These are phyloP conservation scores for Corythaixoides concolor DNA, from an alignment of 2,113 vertebrate genomes.

Conservation along the genomic window DNA sequence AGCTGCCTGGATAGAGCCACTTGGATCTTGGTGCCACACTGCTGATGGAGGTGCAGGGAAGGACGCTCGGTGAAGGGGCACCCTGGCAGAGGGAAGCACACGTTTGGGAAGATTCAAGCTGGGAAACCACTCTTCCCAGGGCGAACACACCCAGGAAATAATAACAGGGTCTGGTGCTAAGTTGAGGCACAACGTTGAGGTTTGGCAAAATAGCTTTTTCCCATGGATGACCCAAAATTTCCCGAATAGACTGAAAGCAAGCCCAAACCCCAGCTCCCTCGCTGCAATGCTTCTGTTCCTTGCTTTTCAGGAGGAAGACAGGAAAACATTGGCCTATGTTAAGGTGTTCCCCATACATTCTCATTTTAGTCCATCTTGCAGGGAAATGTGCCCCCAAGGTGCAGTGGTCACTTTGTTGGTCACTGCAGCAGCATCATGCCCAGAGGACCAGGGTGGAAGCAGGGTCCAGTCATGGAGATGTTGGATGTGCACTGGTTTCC, in stretches of 20 bases:
- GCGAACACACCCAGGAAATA: not conserved
- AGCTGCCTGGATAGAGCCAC: not conserved
- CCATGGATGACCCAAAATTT: not conserved
- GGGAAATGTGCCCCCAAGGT: accelerated
- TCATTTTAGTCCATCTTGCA: not conserved
- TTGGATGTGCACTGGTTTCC: not conserved
- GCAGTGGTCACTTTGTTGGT: not conserved
- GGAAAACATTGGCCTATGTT: not conserved
- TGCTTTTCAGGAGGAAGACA: not conserved
- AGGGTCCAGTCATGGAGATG: not conserved
- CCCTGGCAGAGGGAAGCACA: not conserved
- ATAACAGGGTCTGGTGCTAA: not conserved
- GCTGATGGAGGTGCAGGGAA: not conserved
- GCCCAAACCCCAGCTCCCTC: not conserved
- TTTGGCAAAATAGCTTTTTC: not conserved
- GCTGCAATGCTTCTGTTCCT: not conserved
- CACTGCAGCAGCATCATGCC: not conserved
- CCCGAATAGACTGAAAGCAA: not conserved
- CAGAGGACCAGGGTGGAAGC: not conserved
- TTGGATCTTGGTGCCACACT: not conserved
- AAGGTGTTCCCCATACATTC: not conserved
- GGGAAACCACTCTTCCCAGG: not conserved
- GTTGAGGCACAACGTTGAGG: not conserved
- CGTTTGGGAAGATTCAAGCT: not conserved
- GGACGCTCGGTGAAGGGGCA: not conserved